A percentile compares a stretch with the other conserved stretches of the same genome.
Conservation (phyloP, 1,140 invertebrate genomes). For the Drosophila insularis region DNA sequence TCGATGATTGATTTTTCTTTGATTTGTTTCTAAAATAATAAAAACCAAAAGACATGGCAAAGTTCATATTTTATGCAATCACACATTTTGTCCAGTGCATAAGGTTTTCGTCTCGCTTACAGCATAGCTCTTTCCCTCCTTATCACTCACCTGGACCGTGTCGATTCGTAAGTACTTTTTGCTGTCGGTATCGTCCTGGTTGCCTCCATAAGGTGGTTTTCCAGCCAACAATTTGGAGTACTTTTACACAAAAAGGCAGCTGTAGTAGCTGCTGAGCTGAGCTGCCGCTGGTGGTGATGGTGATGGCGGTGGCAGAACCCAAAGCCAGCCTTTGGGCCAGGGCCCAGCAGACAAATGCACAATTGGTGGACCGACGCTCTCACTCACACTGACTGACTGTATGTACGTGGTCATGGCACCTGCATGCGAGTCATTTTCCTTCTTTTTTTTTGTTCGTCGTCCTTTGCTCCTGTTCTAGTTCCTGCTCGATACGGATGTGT, state of each 20-base stretch:
- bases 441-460: constrained; percentile 10
- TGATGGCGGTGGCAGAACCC: constrained; percentile 25
- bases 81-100: constrained; percentile 30
- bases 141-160: constrained; percentile 10
- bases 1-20: no score
- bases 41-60: neutral
- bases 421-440: constrained; percentile 33
- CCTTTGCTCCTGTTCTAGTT: constrained; percentile 15
- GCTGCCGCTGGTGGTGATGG: no score
- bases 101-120: constrained; percentile 1
- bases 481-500: constrained; percentile 26
- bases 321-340: constrained; percentile 35
- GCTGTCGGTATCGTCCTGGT: constrained; percentile 52
- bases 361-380: constrained; percentile 12
- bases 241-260: constrained; percentile 76
- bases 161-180: constrained; percentile 72
- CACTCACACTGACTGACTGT: constrained; percentile 9
- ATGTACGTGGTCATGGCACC: constrained; percentile 46
- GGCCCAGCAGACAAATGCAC: constrained; percentile 50
- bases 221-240: constrained; percentile 75
- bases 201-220: constrained; percentile 51
- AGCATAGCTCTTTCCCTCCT: neutral
- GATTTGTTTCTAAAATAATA: neutral
- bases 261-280: constrained; percentile 21
- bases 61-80: neutral